phyloP scores from a whole-genome alignment of 2,797 vertebrate genomes.

The Hyperoplus lanceolatus region DNA sequence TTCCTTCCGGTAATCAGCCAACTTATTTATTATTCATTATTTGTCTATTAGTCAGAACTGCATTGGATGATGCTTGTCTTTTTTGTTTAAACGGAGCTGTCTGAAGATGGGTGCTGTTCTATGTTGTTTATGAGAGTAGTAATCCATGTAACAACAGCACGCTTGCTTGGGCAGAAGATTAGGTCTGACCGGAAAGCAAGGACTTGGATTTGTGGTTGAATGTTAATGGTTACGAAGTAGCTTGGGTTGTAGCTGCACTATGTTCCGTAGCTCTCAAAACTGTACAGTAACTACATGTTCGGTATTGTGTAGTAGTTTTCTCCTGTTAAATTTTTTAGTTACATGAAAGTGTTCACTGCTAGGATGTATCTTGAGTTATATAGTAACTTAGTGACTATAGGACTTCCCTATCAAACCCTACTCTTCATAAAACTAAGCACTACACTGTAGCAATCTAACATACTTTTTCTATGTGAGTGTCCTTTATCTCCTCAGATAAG shows the following conservation, averaged over 20 bases:
- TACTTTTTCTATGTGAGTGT: too few species aligned
- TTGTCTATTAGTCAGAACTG: not conserved
- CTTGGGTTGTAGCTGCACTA: not conserved
- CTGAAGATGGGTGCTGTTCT: not conserved
- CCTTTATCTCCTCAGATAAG: not conserved
- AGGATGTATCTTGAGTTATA: too few species aligned
- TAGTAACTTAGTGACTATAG: not conserved
- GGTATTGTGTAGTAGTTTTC: not conserved
- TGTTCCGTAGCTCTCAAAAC: not conserved
- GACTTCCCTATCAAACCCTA: not conserved
- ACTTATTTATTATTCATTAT: not conserved
- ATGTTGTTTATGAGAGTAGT: not conserved
- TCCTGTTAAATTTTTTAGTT: too few species aligned
- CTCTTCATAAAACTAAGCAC: not conserved
- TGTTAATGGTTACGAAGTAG: not conserved
- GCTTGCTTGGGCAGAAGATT: conserved; percentile 20
- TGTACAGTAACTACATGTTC: not conserved
- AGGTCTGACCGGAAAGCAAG: not conserved
- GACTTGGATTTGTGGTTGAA: not conserved
- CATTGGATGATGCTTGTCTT: conserved; percentile 4
- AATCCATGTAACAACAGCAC: conserved; percentile 19
- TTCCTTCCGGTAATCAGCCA: not conserved
- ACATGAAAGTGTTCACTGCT: too few species aligned
- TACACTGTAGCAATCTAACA: not conserved
- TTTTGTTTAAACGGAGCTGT: conserved; percentile 5